Evolutionary conservation across 2,888 invertebrate genomes (phyloP), one percentile per base, ranked within the genome.

Genomic region (Ennomos quercinarius): DNA sequence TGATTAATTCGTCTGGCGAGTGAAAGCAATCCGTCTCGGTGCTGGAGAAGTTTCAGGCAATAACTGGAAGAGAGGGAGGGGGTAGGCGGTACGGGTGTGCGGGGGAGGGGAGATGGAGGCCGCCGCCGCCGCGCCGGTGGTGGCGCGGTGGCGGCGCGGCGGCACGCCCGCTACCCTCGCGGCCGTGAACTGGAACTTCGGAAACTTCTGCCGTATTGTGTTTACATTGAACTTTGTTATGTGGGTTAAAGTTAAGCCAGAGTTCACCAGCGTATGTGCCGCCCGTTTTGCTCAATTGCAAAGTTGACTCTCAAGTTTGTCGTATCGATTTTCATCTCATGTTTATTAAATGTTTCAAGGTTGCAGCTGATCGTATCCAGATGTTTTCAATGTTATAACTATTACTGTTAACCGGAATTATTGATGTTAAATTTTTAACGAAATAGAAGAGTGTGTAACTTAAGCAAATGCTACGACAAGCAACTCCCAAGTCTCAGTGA

Each of bases 161-260:
- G 70, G 72, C 76, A 74, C 46, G 12, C 45, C 53, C 43, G 62
- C 73, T 74, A 80, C 77, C 80, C 78, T 77, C 83, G 86, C 91
- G 91, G 88, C 91, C 91, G 86, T 91, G 91, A 91, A 91, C 91
- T 88, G 91, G 81, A 86, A 89, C 88, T 89, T 90, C 79, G 83
- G 75, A 87, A 89, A 90, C 89, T 90, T 90, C 86, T 84, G 83
- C 83, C 88, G 89, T 91, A 91, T 92, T 91, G 91, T 92, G 92
- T 92, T 92, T 92, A 91, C 91, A 91, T 90, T 90, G 86, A 92
- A 92, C 92, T 92, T 91, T 90, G 91, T 91, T 91, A 92, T 92
- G 90, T 92, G 91, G 92, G 92, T 92, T 92, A 92, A 92, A 92
- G 92, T 92, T 89, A 91, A 92, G 84, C 84, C 83, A 84, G 91